phyloP scores from a whole-genome alignment of 2,888 invertebrate genomes.

The Tenthredo notha region DNA sequence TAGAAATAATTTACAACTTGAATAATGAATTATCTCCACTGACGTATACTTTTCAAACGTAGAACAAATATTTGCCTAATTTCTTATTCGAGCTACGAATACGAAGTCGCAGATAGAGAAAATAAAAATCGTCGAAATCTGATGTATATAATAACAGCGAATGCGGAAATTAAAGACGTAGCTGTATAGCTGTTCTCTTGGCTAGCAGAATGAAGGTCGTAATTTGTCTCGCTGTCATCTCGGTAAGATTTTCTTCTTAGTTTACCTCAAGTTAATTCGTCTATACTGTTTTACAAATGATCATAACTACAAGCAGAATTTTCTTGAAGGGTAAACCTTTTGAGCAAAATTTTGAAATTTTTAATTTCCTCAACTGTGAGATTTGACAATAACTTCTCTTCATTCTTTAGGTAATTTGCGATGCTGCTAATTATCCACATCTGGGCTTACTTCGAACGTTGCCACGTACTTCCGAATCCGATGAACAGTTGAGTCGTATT shows the following conservation, averaged over 20 bases:
- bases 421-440: slow-evolving; percentile 14
- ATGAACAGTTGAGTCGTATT: neutral
- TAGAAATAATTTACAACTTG: slow-evolving; percentile 56
- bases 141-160: slow-evolving; percentile 8
- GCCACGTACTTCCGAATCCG: neutral
- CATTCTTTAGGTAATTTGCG: slow-evolving; percentile 16
- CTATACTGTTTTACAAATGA: neutral
- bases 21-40: slow-evolving; percentile 14
- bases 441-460: neutral
- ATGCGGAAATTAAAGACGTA: slow-evolving; percentile 16
- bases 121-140: slow-evolving; percentile 27
- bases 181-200: neutral
- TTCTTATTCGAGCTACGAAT: slow-evolving; percentile 20
- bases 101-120: neutral
- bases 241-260: neutral
- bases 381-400: neutral
- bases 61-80: slow-evolving; percentile 30
- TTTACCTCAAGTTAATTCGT: neutral
- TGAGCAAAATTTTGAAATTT: neutral
- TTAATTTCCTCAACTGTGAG: neutral
- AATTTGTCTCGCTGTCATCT: slow-evolving; percentile 9
- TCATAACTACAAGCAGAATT: neutral
- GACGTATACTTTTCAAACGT: slow-evolving; percentile 36
- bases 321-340: neutral
- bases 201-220: slow-evolving; percentile 25